Evolutionary conservation across 2,888 invertebrate species (phyloP), one percentile per base, ranked within the genome.

Genomic region (Acronicta psi): DNA sequence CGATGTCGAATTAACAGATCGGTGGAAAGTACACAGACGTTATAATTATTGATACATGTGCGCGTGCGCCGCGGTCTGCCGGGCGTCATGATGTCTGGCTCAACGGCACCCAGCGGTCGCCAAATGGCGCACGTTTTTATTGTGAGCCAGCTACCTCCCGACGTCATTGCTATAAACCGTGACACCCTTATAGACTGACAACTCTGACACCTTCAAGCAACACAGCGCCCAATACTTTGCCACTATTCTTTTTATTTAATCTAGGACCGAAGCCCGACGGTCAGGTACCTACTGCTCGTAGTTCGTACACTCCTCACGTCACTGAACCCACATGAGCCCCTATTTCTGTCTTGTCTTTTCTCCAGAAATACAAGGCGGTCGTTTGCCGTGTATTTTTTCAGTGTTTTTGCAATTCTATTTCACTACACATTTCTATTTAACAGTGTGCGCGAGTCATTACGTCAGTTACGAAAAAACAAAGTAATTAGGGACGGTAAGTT

Each of bases 341-440:
- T 91, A 91, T 91, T 92, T 90, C 79, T 80, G 89, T 85, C 82
- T 80, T 85, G 85, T 85, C 87, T 86, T 90, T 89, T 90, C 86
- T 86, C 86, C 86, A 89, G 84, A 89, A 87, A 88, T 86, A 87
- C 77, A 65, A 74, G 62, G 60, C 71, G 65, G 60, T 75, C 74
- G 69, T 72, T 75, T 70, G 68, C 74, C 63, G 68, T 71, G 51
- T 77, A 58, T 64, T 60, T 63, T 49, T 69, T 78, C 59, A 54
- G 56, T 67, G 37, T 75, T 77, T 73, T 70, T 58, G 60, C 69
- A 72, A 63, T 51, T 73, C 59, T 62, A 44, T 63, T 65, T 59
- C 16, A 69, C 57, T 54, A 59, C 45, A 52, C 16, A 14, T 13
- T 54, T n/a, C 11, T 64, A 59, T 63, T 58, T 75, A 59, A 23